Evolutionary conservation across 2,888 invertebrate species (phyloP).

Genomic region (Aleiodes testaceus): DNA sequence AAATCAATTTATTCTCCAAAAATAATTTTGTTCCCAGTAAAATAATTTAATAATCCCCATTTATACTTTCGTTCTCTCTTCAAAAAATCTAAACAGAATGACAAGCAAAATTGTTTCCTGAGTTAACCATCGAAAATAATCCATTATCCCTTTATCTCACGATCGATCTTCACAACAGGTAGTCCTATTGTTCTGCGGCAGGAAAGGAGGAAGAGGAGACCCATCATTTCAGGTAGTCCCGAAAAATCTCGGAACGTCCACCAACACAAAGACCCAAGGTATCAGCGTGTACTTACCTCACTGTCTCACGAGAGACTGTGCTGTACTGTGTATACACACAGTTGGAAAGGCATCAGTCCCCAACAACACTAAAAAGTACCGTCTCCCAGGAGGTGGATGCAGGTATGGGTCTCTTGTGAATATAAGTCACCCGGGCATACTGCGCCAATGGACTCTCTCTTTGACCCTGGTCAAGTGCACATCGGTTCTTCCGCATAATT

Average conservation of each 20-base stretch:
- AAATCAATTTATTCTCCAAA: too few relatives aligned
- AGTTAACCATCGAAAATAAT: too few relatives aligned
- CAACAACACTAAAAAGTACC: slow-evolving; percentile 18
- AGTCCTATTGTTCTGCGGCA: slow-evolving; percentile 19
- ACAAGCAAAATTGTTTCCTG: too few relatives aligned
- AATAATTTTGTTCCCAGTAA: too few relatives aligned
- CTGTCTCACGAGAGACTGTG: neutral
- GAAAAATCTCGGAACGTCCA: slow-evolving; percentile 22
- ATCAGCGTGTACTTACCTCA: slow-evolving; percentile 6
- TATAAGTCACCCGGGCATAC: slow-evolving; percentile 65
- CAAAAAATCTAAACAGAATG: too few relatives aligned
- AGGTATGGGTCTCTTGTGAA: slow-evolving; percentile 58
- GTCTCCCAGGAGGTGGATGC: slow-evolving; percentile 51
- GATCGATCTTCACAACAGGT: slow-evolving; percentile 22
- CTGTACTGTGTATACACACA: slow-evolving; percentile 23
- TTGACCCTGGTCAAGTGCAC: slow-evolving; percentile 67
- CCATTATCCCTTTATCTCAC: neutral
- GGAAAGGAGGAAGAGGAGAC: slow-evolving; percentile 7
- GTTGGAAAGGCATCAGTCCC: slow-evolving; percentile 29
- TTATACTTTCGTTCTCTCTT: too few relatives aligned
- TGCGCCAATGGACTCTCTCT: slow-evolving; percentile 67
- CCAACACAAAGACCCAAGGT: neutral
- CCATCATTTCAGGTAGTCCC: slow-evolving; percentile 11
- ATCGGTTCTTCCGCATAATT: slow-evolving; percentile 48
- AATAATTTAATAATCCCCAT: too few relatives aligned